Conservation (phyloP, 92 coral and sea anemone genomes). For the Porites evermanni region DNA sequence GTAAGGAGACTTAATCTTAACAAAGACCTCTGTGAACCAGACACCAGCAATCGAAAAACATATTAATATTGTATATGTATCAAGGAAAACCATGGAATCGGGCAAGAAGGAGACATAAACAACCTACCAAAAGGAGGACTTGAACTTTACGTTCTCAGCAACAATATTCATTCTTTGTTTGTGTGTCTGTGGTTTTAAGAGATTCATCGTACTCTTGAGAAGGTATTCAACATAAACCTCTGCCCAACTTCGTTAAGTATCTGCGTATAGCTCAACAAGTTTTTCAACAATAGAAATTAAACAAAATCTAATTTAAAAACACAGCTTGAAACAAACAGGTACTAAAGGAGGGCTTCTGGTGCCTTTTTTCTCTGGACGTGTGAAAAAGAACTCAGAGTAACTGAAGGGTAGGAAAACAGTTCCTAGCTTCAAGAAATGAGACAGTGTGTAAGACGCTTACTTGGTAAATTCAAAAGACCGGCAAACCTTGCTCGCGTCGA, state of each 20-base stretch:
- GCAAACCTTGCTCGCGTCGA: background rate
- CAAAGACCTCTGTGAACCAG: conserved; percentile 21
- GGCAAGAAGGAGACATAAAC: conserved; percentile 18
- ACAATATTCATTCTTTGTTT: background rate
- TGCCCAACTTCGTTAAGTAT: background rate
- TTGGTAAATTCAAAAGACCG: background rate
- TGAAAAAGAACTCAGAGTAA: background rate
- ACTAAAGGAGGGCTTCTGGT: conserved; percentile 5
- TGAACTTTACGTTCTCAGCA: conserved; percentile 40
- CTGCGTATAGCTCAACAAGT: background rate
- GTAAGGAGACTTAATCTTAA: conserved; percentile 14
- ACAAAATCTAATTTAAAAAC: conserved; percentile 34
- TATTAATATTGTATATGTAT: conserved; percentile 43
- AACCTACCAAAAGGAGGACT: conserved; percentile 3
- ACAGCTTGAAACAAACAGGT: conserved; percentile 45
- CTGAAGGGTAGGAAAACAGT: background rate
- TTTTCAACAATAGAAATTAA: conserved; percentile 23
- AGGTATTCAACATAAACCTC: background rate
- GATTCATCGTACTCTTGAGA: background rate
- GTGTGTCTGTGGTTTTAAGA: background rate
- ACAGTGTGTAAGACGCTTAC: background rate
- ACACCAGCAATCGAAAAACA: conserved; percentile 43
- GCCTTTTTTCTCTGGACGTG: background rate
- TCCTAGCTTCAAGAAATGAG: background rate
- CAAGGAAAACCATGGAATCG: conserved; percentile 41